phyloP scores from a whole-genome alignment of 2,797 vertebrate species.

The Aulostomus chinensis region DNA sequence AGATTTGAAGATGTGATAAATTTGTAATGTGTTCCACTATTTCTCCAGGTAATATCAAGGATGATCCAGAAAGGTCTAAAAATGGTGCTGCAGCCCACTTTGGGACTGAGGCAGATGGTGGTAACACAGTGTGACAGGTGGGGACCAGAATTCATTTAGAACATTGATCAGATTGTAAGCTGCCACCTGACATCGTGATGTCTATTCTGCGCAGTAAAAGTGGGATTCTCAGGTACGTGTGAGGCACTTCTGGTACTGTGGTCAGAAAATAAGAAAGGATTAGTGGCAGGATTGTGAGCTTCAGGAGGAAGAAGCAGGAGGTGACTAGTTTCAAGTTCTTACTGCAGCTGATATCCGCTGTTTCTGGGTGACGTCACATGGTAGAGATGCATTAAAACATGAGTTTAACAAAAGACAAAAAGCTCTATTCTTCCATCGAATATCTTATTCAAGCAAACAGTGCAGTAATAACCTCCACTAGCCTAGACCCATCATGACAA shows the following conservation, averaged over 20 bases:
- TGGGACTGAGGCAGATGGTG: slow-evolving; percentile 29
- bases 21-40: too few species aligned
- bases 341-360: slow-evolving; percentile 25
- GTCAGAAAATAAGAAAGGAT: too few species aligned
- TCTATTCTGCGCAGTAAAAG: slow-evolving; percentile 48
- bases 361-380: slow-evolving; percentile 6
- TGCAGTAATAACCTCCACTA: too few species aligned
- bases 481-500: slow-evolving; percentile 3
- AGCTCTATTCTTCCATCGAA: too few species aligned
- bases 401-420: not conserved
- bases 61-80: slow-evolving; percentile 22
- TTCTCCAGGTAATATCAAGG: slow-evolving; percentile 28
- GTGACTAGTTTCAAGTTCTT: too few species aligned
- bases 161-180: slow-evolving; percentile 58
- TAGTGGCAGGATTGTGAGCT: too few species aligned
- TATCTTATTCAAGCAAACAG: too few species aligned
- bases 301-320: too few species aligned
- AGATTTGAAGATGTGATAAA: too few species aligned
- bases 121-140: slow-evolving; percentile 49
- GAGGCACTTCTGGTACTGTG: too few species aligned
- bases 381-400: slow-evolving; percentile 7
- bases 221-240: slow-evolving; percentile 16
- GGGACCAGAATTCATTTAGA: slow-evolving; percentile 53
- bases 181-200: slow-evolving; percentile 45
- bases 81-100: slow-evolving; percentile 37